These are phyloP conservation scores for Drosophila ironensis DNA, from an alignment of 1,140 invertebrate species.

Conservation along the genomic window DNA sequence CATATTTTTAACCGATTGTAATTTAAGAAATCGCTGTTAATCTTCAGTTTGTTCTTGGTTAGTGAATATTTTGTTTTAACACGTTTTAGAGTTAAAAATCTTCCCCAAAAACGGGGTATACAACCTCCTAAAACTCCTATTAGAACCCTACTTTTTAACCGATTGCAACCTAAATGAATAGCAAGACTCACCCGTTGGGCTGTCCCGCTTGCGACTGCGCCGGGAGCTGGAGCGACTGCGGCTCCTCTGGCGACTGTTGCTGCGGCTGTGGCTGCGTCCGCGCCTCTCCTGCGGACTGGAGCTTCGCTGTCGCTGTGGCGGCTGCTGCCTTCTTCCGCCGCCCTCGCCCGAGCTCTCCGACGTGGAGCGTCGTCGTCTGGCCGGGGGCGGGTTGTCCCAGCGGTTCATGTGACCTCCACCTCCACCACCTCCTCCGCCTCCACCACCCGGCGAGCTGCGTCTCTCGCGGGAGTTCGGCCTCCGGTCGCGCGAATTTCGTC, in stretches of 20 bases:
- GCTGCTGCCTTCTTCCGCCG: conserved; percentile 12
- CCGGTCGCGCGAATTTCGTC: conserved; percentile 31
- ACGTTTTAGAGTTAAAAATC: too few species aligned
- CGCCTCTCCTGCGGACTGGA: conserved; percentile 40
- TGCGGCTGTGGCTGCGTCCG: conserved; percentile 35
- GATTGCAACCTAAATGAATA: too few species aligned
- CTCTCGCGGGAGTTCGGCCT: conserved; percentile 61
- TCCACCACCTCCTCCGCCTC: too few species aligned
- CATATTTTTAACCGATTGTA: too few species aligned
- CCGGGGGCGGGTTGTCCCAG: conserved; percentile 48
- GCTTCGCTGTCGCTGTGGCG: conserved; percentile 42
- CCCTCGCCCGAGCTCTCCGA: conserved; percentile 27
- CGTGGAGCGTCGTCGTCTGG: conserved; percentile 17
- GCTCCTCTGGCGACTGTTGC: conserved; percentile 31
- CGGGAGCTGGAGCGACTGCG: conserved; percentile 63
- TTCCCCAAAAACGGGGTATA: too few species aligned
- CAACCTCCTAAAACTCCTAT: too few species aligned
- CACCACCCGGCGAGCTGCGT: conserved; percentile 36
- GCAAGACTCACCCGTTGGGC: conserved; percentile 26
- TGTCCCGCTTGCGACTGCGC: conserved; percentile 41
- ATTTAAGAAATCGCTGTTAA: too few species aligned
- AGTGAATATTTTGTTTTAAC: too few species aligned
- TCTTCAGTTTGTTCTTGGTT: too few species aligned
- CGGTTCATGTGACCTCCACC: conserved; percentile 31
- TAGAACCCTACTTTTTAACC: too few species aligned